phyloP scores from a whole-genome alignment of 2,113 vertebrate species.

The Tragelaphus strepsiceros region DNA sequence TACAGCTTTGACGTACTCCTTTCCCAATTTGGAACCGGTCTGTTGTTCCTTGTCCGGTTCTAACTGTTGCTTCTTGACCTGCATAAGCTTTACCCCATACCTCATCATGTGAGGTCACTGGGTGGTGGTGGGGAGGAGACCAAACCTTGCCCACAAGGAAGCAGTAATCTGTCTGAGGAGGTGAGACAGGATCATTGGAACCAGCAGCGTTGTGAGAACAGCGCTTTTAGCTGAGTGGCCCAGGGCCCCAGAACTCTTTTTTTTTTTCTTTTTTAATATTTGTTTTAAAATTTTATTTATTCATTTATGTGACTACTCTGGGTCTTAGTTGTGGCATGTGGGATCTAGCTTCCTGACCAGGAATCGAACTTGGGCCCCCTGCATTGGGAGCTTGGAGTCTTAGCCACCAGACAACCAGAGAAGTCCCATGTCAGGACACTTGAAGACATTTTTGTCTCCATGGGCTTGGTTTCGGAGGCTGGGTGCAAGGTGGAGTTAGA shows the following conservation, averaged over 20 bases:
- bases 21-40: background rate
- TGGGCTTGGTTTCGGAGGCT: background rate
- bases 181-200: background rate
- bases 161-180: background rate
- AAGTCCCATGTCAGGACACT: background rate
- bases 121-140: background rate
- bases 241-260: background rate
- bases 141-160: background rate
- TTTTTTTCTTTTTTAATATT: background rate
- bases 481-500: background rate
- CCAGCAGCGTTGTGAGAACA: background rate
- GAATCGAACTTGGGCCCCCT: background rate
- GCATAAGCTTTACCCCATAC: background rate
- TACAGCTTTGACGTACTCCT: background rate
- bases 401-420: accelerated
- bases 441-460: background rate
- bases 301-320: background rate
- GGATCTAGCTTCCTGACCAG: background rate
- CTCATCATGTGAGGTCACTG: background rate
- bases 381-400: background rate
- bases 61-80: background rate
- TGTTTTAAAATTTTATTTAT: background rate
- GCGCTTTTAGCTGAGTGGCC: background rate
- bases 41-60: background rate
- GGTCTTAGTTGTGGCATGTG: background rate